Evolutionary conservation across 2,113 vertebrate species (phyloP).

Genomic region (Oncorhynchus tshawytscha): DNA sequence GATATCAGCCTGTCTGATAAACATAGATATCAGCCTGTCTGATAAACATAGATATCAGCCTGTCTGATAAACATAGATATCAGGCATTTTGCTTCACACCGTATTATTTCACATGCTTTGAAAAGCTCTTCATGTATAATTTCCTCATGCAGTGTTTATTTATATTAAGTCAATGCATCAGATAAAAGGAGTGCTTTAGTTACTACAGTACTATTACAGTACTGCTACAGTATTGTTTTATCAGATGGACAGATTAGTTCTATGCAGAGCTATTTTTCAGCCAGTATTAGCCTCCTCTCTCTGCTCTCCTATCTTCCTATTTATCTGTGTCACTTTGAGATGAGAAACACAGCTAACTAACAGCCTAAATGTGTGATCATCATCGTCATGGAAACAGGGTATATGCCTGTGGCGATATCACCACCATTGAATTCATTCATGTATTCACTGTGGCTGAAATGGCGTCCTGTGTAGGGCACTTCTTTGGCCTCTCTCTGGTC

Average conservation of each 20-base stretch:
- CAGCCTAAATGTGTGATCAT: not conserved
- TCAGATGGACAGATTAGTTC: not conserved
- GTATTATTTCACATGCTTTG: constrained; percentile 5
- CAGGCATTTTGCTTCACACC: constrained; percentile 18
- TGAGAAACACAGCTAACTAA: no score
- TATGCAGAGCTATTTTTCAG: not conserved
- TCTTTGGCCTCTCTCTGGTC: no score
- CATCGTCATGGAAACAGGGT: constrained; percentile 65
- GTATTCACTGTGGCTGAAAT: constrained; percentile 35
- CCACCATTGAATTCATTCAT: constrained; percentile 36
- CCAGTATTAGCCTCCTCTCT: not conserved
- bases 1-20: no score
- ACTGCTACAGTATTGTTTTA: not conserved
- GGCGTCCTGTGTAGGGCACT: no score
- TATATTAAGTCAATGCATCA: not conserved
- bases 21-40: not conserved
- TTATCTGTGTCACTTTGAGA: not conserved
- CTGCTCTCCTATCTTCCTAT: not conserved
- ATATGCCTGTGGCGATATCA: constrained; percentile 36
- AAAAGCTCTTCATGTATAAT: constrained; percentile 13
- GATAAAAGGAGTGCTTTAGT: constrained; percentile 18
- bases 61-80: not conserved
- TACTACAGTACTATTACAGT: not conserved
- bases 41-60: constrained; percentile 15
- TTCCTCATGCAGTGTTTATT: constrained; percentile 12